These are phyloP conservation scores for Callocephalon fimbriatum DNA, from an alignment of 2,113 vertebrate species.

Conservation along the genomic window DNA sequence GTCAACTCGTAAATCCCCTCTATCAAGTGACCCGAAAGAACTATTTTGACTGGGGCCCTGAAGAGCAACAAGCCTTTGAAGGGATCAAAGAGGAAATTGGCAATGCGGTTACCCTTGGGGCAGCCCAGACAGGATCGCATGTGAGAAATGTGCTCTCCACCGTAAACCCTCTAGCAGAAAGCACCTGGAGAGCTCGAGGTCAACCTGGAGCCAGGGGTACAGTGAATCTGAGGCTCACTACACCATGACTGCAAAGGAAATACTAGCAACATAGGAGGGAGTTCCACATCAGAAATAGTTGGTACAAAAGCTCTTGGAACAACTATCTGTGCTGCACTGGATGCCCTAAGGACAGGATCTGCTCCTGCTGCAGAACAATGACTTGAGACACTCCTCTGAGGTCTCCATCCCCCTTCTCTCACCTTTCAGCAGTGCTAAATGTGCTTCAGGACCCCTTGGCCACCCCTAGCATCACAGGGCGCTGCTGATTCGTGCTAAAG, in stretches of 20 bases:
- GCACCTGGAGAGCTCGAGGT: not conserved
- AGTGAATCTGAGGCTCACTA: not conserved
- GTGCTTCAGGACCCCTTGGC: accelerated
- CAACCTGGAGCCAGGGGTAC: accelerated
- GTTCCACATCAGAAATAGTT: accelerated
- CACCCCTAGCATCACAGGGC: accelerated
- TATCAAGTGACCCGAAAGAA: not conserved
- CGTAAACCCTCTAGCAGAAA: not conserved
- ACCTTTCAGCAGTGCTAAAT: not conserved
- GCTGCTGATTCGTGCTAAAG: accelerated
- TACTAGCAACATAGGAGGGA: accelerated
- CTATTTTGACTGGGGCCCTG: not conserved
- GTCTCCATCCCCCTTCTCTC: not conserved
- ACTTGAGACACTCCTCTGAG: not conserved
- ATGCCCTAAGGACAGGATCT: not conserved
- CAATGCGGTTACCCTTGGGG: not conserved
- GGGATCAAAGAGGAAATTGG: not conserved
- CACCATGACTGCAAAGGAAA: not conserved
- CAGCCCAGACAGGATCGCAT: not conserved
- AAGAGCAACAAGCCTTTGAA: not conserved
- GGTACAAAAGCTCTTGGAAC: not conserved
- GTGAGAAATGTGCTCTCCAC: not conserved
- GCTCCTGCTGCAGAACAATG: accelerated
- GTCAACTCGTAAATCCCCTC: not conserved
- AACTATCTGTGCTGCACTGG: accelerated